Evolutionary conservation across 1,140 invertebrate species (phyloP).

Genomic region (Myzus persicae): DNA sequence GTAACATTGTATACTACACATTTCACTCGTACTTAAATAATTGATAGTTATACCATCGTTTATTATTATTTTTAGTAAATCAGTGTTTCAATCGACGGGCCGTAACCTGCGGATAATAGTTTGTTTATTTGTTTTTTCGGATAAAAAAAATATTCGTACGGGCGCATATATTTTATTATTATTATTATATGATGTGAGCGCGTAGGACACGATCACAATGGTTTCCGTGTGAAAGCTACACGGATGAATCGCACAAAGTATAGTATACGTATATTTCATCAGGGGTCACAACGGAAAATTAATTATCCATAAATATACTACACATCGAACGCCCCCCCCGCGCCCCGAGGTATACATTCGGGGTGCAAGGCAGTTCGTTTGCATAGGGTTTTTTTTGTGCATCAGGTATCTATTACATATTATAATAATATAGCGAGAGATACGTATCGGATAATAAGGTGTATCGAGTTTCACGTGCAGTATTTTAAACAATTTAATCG

Average conservation of each 20-base stretch:
- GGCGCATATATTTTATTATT: not conserved
- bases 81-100: not conserved
- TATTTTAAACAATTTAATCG: not conserved
- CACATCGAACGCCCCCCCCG: not conserved
- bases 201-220: not conserved
- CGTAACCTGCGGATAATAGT: not conserved
- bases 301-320: not conserved
- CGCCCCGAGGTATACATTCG: not conserved
- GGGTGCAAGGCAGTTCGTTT: not conserved
- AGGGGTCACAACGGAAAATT: not conserved
- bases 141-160: not conserved
- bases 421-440: not conserved
- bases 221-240: constrained; percentile 6
- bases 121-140: not conserved
- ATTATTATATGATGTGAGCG: not conserved
- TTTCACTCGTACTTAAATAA: not conserved
- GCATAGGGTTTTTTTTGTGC: not conserved
- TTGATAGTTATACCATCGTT: not conserved
- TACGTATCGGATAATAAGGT: constrained; percentile 6
- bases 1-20: not conserved
- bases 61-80: not conserved
- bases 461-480: not conserved
- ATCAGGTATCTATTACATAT: not conserved
- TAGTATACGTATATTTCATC: not conserved
- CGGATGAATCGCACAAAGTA: not conserved